A percentile compares a stretch with the other conserved stretches of the same genome.
Evolutionary conservation across 2,113 vertebrate genomes (phyloP).

Genomic region (Onychostruthus taczanowskii): DNA sequence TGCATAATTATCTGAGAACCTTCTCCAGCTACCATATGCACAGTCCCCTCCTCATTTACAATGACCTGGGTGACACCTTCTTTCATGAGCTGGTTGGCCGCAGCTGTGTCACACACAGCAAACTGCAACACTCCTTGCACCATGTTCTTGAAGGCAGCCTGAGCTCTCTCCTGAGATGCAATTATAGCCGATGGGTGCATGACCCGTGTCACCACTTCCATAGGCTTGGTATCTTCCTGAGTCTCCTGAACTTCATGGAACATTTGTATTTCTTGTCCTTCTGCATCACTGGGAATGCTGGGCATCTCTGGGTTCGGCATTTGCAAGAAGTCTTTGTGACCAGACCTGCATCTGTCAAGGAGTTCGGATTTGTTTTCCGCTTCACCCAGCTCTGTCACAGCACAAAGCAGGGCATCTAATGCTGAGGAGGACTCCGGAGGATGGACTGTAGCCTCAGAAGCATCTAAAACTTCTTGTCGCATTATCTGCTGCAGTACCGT

Average conservation of each 20-base stretch:
- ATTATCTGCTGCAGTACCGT: constrained; percentile 69
- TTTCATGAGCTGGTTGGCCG: constrained; percentile 86
- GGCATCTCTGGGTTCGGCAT: constrained; percentile 55
- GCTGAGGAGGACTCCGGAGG: constrained; percentile 82
- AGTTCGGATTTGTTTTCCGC: constrained; percentile 64
- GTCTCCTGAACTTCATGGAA: constrained; percentile 69
- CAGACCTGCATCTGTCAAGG: constrained; percentile 30
- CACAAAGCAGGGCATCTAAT: constrained; percentile 90
- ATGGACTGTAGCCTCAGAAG: constrained; percentile 59
- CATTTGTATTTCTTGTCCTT: constrained; percentile 62
- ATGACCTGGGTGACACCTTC: constrained; percentile 94
- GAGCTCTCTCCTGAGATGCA: constrained; percentile 69
- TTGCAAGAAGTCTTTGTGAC: constrained; percentile 63
- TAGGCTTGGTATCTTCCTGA: constrained; percentile 52
- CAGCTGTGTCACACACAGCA: constrained; percentile 76
- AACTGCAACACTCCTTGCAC: constrained; percentile 94
- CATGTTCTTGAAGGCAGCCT: constrained; percentile 77
- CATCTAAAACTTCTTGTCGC: constrained; percentile 64
- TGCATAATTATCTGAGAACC: constrained; percentile 81
- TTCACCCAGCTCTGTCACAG: constrained; percentile 88
- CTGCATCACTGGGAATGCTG: not conserved
- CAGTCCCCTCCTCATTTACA: constrained; percentile 87
- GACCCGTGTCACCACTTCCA: constrained; percentile 76
- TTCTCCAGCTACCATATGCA: constrained; percentile 80
- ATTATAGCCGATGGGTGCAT: constrained; percentile 68